Evolutionary conservation across 2,113 vertebrate genomes (phyloP), one percentile per base, ranked within the genome.

Genomic region (Halcyon senegalensis): DNA sequence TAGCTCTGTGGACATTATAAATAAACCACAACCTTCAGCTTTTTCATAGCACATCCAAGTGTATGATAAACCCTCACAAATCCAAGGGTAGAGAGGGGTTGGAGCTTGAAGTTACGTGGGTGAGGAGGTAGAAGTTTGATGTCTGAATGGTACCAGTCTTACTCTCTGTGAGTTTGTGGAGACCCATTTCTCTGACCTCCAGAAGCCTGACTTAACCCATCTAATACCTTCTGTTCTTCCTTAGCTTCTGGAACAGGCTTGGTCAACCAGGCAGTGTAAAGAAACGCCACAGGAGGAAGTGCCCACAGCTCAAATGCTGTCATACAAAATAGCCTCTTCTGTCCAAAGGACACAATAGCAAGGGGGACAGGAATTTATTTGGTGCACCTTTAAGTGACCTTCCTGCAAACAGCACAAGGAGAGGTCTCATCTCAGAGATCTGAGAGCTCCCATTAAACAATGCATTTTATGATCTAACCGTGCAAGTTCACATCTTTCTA

Each of bases 1-100:
- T 82, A 87, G 76, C 33, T 82, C 73, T 62, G 35, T 39, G 39
- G 53, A 79, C 74, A 82, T 56, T 76, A 84, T 82, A 90, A 83
- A 62, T 27, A 64, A 95, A 50, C 62, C 62, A 46, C 48, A 90
- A 62, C 6, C 12, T 39, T 41, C 37, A 60, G 70, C 6, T 81
- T 88, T 78, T 77, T 84, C 53, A 27, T 46, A 84, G 69, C 51
- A 68, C 13, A 72, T 78, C 72, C 66, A 79, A 95, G 62, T 35
- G 10, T 16, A 28, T 13, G 9, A 41, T 30, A 62, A 87, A 24
- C 11, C 7, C 25, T 74, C 20, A 27, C 11, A 87, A 84, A 58
- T 11, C 53, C 80, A 16, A 62, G 68, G 60, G 62, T 4, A 43
- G 51, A 60, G 53, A 48, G 25, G 31, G 16, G 11, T 19, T 64